Evolutionary conservation across 2,113 vertebrate species (phyloP).

Genomic region (Amphiprion percula): DNA sequence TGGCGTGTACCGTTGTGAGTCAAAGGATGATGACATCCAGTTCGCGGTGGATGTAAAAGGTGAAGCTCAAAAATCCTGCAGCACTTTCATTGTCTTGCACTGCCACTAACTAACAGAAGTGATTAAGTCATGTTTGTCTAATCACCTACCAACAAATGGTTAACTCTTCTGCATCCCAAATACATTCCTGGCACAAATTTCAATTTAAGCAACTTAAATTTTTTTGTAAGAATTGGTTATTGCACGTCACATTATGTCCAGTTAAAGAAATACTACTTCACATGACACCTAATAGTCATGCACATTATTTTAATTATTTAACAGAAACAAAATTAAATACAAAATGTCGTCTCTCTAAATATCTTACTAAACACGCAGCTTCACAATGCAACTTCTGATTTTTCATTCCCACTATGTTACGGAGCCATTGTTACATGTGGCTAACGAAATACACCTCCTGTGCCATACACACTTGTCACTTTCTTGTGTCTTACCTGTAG

Average conservation of each 20-base stretch:
- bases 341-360: not conserved
- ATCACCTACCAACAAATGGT: slow-evolving; percentile 24
- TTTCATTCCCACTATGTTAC: slow-evolving; percentile 23
- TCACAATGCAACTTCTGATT: slow-evolving; percentile 11
- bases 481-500: slow-evolving; percentile 46
- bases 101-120: slow-evolving; percentile 71
- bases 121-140: slow-evolving; percentile 29
- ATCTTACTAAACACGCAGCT: not conserved
- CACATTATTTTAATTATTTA: not conserved
- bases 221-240: too few species aligned
- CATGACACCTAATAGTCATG: not conserved
- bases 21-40: slow-evolving; percentile 78
- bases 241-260: not conserved
- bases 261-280: not conserved
- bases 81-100: slow-evolving; percentile 65
- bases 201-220: too few species aligned
- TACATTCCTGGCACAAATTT: not conserved
- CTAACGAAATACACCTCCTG: slow-evolving; percentile 26
- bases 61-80: slow-evolving; percentile 69
- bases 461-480: slow-evolving; percentile 2
- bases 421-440: not conserved
- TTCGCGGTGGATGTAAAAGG: slow-evolving; percentile 84
- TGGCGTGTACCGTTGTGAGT: slow-evolving; percentile 81
- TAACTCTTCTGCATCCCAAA: not conserved
- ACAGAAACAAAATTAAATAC: not conserved